Evolutionary conservation across 2,113 vertebrate species (phyloP).

Genomic region (Paramisgurnus dabryanus): DNA sequence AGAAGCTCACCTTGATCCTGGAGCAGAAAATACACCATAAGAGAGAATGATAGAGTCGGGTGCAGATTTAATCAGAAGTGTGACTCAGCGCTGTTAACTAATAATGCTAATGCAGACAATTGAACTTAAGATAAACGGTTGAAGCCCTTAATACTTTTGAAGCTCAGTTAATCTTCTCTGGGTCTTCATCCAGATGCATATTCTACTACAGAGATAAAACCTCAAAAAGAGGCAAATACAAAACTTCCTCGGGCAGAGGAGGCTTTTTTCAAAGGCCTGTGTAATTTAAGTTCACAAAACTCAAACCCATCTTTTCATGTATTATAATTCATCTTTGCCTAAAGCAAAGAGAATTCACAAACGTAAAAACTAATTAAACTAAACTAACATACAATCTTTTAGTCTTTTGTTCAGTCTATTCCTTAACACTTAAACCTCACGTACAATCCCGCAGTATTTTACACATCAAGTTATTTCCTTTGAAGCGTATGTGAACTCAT

Average conservation of each 20-base stretch:
- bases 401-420: conserved; percentile 36
- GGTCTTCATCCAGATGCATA: conserved; percentile 28
- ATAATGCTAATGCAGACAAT: not conserved
- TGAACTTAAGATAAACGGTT: not conserved
- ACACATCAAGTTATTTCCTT: not conserved
- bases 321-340: conserved; percentile 51
- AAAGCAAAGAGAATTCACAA: conserved; percentile 53
- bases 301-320: conserved; percentile 25
- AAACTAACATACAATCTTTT: conserved; percentile 54
- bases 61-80: no score
- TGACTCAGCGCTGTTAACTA: not conserved
- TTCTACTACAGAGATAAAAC: conserved; percentile 25
- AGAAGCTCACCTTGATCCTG: not conserved
- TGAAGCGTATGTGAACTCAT: not conserved
- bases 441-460: not conserved
- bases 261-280: conserved; percentile 56
- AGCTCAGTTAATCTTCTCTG: not conserved
- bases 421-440: conserved; percentile 13
- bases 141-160: not conserved
- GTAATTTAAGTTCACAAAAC: conserved; percentile 53
- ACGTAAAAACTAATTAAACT: conserved; percentile 60
- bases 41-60: not conserved
- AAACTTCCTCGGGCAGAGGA: conserved; percentile 46
- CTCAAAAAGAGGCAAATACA: conserved; percentile 29
- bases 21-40: not conserved